Evolutionary conservation across 2,113 vertebrate species (phyloP).

Genomic region (Thermophis baileyi): DNA sequence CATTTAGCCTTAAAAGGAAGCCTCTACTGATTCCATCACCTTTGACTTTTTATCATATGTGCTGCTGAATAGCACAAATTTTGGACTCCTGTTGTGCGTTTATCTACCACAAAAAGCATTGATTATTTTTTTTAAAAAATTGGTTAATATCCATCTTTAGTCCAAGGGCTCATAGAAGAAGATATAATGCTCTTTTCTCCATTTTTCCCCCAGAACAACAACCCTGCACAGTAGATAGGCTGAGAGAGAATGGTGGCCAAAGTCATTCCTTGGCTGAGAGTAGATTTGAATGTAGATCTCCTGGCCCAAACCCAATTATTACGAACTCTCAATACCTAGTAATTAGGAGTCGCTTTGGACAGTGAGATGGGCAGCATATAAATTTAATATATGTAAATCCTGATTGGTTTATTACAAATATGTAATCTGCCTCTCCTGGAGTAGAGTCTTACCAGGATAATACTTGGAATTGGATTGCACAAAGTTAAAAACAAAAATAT

Average conservation of each 20-base stretch:
- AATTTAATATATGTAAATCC: background rate
- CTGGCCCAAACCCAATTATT: background rate
- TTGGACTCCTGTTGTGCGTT: background rate
- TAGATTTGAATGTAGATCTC: background rate
- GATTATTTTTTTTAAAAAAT: background rate
- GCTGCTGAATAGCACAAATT: background rate
- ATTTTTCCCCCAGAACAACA: background rate
- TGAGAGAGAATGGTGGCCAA: background rate
- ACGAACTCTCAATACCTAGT: background rate
- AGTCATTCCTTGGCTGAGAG: background rate
- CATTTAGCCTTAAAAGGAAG: background rate
- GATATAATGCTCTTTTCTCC: background rate
- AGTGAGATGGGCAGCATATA: background rate
- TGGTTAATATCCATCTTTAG: background rate
- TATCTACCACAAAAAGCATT: background rate
- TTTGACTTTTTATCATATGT: background rate
- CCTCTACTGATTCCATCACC: background rate
- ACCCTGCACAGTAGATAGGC: background rate
- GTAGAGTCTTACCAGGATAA: background rate
- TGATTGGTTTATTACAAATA: background rate
- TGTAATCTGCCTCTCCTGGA: background rate
- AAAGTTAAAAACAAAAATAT: background rate
- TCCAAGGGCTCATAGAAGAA: background rate
- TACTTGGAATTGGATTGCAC: background rate
- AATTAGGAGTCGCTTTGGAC: background rate